Evolutionary conservation across 2,888 invertebrate genomes (phyloP).

Genomic region (Andrena bicolor): DNA sequence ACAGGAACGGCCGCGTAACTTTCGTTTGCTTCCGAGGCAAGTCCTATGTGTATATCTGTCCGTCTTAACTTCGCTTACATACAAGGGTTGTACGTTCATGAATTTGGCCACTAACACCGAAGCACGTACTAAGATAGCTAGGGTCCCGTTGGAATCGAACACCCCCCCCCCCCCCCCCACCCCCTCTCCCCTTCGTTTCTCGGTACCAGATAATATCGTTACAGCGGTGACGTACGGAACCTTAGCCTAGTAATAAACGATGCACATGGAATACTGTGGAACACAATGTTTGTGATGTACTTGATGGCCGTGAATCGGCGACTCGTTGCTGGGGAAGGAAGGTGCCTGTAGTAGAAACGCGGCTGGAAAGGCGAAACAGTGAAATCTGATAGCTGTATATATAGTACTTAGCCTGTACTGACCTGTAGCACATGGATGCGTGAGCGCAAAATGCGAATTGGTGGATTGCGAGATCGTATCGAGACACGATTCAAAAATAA

Average conservation of each 20-base stretch:
- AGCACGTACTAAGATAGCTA: constrained; percentile 29
- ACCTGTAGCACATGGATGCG: constrained; percentile 85
- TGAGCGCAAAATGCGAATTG: constrained; percentile 80
- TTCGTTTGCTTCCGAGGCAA: constrained; percentile 18
- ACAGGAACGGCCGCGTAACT: neutral
- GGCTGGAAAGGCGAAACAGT: constrained; percentile 16
- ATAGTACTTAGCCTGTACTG: constrained; percentile 84
- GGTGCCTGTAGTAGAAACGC: constrained; percentile 25
- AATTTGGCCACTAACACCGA: constrained; percentile 34
- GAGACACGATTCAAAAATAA: constrained; percentile 63
- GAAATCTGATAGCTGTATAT: constrained; percentile 80
- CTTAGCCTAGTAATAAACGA: neutral
- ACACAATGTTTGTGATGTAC: constrained; percentile 62
- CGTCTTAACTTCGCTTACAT: constrained; percentile 23
- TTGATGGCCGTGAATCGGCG: constrained; percentile 1
- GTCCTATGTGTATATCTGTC: constrained; percentile 13
- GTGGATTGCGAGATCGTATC: constrained; percentile 82
- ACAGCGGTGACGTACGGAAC: neutral
- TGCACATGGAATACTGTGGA: constrained; percentile 42
- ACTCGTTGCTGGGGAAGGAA: neutral
- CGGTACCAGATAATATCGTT: neutral
- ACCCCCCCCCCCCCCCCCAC: too few species aligned
- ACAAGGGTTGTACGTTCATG: constrained; percentile 4
- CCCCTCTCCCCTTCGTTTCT: neutral
- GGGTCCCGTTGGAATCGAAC: constrained; percentile 6